Evolutionary conservation across 37 sponge, comb jelly and placozoan species (phyloP).

Genomic region (Oopsacas minuta): DNA sequence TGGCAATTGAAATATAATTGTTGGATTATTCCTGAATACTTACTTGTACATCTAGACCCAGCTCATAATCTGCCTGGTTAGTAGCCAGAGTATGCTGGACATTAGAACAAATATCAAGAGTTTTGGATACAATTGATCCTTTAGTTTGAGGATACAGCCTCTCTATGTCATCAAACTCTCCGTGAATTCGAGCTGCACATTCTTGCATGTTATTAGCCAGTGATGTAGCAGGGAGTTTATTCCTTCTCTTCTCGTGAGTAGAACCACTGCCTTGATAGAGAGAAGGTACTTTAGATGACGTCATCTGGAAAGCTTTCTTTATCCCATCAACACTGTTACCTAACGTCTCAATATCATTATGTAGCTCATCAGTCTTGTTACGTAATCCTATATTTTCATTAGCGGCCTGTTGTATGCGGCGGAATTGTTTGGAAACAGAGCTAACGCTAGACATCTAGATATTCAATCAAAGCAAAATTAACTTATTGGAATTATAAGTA

Average conservation of each 20-base stretch:
- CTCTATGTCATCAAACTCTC: not conserved
- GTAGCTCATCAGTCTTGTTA: not conserved
- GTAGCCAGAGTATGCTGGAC: not conserved
- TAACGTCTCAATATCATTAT: not conserved
- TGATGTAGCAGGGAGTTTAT: not conserved
- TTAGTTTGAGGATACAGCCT: not conserved
- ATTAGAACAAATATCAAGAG: not conserved
- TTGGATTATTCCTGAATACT: no score
- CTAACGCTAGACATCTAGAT: not conserved
- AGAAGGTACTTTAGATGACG: slow-evolving; percentile 30
- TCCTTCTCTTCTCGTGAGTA: slow-evolving; percentile 35
- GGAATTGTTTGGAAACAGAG: not conserved
- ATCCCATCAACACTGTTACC: slow-evolving; percentile 55
- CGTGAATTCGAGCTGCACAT: not conserved
- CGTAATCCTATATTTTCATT: not conserved
- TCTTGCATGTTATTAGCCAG: not conserved
- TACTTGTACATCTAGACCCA: not conserved
- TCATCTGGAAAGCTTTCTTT: slow-evolving; percentile 28
- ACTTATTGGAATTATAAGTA: not conserved
- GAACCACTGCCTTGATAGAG: slow-evolving; percentile 35
- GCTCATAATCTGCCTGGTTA: not conserved
- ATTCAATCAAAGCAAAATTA: not conserved
- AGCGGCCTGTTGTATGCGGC: not conserved
- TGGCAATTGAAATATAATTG: no score
- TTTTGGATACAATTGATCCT: not conserved